Percentiles rank a stretch among this genome's conserved stretches.
Conservation (phyloP, 1,140 invertebrate genomes). For the Xylocopa sonorina region DNA sequence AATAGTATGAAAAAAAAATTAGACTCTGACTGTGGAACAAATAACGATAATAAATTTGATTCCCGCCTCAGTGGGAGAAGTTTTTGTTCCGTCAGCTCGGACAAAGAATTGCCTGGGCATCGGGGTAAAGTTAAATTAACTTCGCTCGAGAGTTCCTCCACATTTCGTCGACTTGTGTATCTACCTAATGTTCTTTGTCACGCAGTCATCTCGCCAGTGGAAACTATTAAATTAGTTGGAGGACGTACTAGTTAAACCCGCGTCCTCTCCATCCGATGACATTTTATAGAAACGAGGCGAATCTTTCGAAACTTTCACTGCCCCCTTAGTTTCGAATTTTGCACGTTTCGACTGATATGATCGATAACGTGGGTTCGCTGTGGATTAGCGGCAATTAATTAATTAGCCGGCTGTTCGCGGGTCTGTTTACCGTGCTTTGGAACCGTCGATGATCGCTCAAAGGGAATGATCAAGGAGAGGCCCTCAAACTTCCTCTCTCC, state of each 20-base stretch:
- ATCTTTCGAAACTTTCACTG: too few species aligned
- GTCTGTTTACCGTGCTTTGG: not conserved
- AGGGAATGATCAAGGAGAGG: not conserved
- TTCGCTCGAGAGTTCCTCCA: not conserved
- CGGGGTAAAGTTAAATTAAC: conserved; percentile 36
- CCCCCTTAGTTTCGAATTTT: too few species aligned
- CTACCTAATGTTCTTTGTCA: conserved; percentile 10
- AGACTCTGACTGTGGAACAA: not conserved
- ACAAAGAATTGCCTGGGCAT: conserved; percentile 10
- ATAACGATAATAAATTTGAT: not conserved
- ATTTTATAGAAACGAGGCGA: too few species aligned
- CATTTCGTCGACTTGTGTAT: not conserved
- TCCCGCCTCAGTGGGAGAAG: not conserved
- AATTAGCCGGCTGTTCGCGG: not conserved
- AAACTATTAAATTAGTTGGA: conserved; percentile 22
- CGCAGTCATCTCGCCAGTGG: not conserved
- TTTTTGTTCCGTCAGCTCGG: conserved; percentile 11
- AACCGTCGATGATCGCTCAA: not conserved
- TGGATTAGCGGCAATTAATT: not conserved
- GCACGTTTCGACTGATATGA: not conserved
- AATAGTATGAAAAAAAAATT: too few species aligned
- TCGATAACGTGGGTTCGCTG: not conserved
- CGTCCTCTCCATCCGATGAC: too few species aligned
- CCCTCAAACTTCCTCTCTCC: not conserved
- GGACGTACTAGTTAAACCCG: not conserved